Evolutionary conservation across 1,140 invertebrate genomes (phyloP), one percentile per base, ranked within the genome.

Genomic region (Delia radicum): DNA sequence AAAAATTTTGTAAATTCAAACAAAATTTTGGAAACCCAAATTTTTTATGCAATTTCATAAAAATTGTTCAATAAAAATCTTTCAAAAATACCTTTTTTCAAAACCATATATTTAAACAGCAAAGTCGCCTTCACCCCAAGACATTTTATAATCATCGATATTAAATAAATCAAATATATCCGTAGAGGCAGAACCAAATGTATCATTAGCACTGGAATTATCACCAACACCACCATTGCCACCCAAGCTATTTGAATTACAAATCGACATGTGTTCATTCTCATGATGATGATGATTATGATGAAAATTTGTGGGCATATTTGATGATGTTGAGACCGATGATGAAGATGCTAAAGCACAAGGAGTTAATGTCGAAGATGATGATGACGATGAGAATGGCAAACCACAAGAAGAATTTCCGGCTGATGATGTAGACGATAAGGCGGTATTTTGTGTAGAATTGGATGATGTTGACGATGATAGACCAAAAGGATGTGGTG

Each of bases 101-200:
- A n/a, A n/a, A n/a, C n/a, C 1, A 63, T 13, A 28, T 15, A 28
- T 65, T 65, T 80, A 86, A n/a, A 86, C 85, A 12, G 84, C 84
- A 75, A 85, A 86, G 73, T 86, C 85, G 2, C 82, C 82, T 28
- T 81, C 79, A 42, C 83, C 83, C 84, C 84, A 86, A 31, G 80
- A 82, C 85, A 86, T 86, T 76, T 86, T 86, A 75, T 84, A 86
- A 76, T 86, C 85, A 76, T 86, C 85, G 33, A 86, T 86, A 75
- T 84, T 85, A 78, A 86, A 86, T 72, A 86, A 77, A 79, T 86
- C 85, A 63, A 86, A 83, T 27, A 85, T 84, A 29, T 86, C 83
- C 29, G n/a, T n/a, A 8, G 65, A 37, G 12, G n/a, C 24, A 65
- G 79, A 80, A 78, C 80, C 81, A 74, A 85, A 85, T 26, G 81